Percentiles rank a stretch among this genome's conserved stretches.
Evolutionary conservation across 2,888 invertebrate species (phyloP).

Genomic region (Hydrotaea diabolus): DNA sequence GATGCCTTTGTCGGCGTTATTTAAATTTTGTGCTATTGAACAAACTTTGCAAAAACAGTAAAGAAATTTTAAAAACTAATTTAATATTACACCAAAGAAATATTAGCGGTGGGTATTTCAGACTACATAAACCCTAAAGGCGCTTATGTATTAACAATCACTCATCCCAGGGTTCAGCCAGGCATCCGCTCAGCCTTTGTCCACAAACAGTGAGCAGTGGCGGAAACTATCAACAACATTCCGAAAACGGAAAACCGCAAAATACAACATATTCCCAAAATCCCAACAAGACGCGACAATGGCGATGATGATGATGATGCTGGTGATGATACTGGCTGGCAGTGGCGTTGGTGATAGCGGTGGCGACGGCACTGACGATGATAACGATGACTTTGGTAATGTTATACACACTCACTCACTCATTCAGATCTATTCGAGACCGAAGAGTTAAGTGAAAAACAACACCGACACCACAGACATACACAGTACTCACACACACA

Average conservation of each 20-base stretch:
- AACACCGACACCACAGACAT: slow-evolving; percentile 30
- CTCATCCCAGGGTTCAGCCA: not conserved
- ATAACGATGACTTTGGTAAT: slow-evolving; percentile 31
- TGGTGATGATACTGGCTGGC: not conserved
- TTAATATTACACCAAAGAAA: slow-evolving; percentile 4
- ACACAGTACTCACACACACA: too few species aligned
- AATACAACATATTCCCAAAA: slow-evolving; percentile 31
- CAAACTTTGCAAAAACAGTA: not conserved
- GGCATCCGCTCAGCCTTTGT: not conserved
- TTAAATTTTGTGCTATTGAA: too few species aligned
- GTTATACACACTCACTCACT: slow-evolving; percentile 3
- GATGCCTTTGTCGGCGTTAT: too few species aligned
- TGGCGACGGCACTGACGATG: slow-evolving; percentile 5
- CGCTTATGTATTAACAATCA: slow-evolving; percentile 38
- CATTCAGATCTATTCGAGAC: slow-evolving; percentile 28
- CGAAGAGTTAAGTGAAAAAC: slow-evolving; percentile 61
- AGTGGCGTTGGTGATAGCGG: not conserved
- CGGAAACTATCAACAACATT: slow-evolving; percentile 17
- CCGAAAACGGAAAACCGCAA: slow-evolving; percentile 10
- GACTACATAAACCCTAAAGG: slow-evolving; percentile 32
- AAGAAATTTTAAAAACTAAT: not conserved
- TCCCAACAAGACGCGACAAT: slow-evolving; percentile 33
- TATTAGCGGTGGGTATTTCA: not conserved
- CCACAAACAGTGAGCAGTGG: not conserved
- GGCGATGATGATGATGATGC: slow-evolving; percentile 18